Evolutionary conservation across 1,140 invertebrate species (phyloP).

Genomic region (Brachionus paranguensis): DNA sequence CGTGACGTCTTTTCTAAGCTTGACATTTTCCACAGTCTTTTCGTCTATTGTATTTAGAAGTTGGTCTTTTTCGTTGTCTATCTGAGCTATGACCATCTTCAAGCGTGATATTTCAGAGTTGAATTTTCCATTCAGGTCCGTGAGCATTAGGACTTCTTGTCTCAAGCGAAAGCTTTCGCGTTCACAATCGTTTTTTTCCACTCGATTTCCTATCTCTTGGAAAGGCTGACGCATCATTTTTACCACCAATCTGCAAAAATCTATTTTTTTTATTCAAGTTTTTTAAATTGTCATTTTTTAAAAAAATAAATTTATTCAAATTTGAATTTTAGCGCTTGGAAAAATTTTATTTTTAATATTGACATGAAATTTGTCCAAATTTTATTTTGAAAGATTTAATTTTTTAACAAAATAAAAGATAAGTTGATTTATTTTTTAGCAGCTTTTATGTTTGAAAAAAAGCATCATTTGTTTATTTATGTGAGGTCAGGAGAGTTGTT

Average conservation of each 20-base stretch:
- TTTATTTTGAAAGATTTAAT: too few relatives aligned
- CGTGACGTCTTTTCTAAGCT: background rate
- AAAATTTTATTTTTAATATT: too few relatives aligned
- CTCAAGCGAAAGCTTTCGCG: background rate
- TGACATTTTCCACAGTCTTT: constrained; percentile 21
- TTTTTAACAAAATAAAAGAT: too few relatives aligned
- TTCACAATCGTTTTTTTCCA: background rate
- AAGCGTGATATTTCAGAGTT: background rate
- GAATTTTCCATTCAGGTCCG: background rate
- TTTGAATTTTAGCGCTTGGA: too few relatives aligned
- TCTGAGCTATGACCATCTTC: background rate
- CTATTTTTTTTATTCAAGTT: too few relatives aligned
- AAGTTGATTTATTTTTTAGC: too few relatives aligned
- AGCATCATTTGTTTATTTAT: too few relatives aligned
- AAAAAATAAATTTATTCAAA: too few relatives aligned
- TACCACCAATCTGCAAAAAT: background rate
- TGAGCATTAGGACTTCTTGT: constrained; percentile 8
- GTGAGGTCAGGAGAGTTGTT: too few relatives aligned
- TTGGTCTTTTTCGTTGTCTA: constrained; percentile 38
- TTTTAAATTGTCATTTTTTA: background rate
- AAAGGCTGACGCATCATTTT: background rate
- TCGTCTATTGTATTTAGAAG: background rate
- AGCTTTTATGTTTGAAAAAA: too few relatives aligned
- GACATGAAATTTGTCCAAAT: too few relatives aligned
- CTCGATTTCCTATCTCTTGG: background rate